phyloP scores from a whole-genome alignment of 2,888 invertebrate genomes.

The Cepaea hortensis region DNA sequence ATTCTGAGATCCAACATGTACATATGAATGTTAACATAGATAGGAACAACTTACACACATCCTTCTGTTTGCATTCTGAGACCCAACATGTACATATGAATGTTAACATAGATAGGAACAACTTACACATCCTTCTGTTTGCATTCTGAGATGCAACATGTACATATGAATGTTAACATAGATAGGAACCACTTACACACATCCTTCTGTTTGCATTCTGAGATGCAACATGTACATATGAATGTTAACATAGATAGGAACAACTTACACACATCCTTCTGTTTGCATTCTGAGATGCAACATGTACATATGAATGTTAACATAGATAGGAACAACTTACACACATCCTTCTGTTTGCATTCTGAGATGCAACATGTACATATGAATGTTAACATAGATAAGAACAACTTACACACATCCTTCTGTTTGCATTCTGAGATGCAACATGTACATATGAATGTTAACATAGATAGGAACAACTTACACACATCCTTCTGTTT shows the following conservation, averaged over 20 bases:
- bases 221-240: neutral
- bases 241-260: neutral
- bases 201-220: neutral
- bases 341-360: neutral
- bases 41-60: neutral
- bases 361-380: neutral
- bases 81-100: neutral
- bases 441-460: neutral
- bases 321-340: conserved; percentile 2
- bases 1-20: neutral
- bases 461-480: neutral
- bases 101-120: neutral
- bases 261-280: neutral
- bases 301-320: neutral
- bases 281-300: neutral
- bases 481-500: neutral
- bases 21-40: neutral
- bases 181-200: conserved; percentile 1
- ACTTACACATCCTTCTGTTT: neutral
- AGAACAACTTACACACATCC: neutral
- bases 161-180: neutral
- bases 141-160: neutral
- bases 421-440: neutral
- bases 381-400: neutral
- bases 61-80: neutral